These are phyloP conservation scores for Agriopis marginaria DNA, from an alignment of 2,888 invertebrate genomes.

Conservation along the genomic window DNA sequence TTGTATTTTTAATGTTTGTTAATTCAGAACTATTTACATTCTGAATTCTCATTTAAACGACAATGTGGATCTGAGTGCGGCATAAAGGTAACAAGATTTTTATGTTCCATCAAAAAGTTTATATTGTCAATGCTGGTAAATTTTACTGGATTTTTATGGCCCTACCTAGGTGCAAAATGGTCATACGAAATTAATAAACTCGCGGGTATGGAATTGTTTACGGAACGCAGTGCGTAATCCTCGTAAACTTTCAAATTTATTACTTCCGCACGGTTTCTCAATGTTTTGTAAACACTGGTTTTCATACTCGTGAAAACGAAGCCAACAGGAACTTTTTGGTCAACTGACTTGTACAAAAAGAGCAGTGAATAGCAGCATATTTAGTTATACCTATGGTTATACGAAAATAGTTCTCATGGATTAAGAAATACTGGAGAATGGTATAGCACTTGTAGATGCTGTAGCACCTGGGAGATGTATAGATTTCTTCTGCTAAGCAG, in stretches of 20 bases:
- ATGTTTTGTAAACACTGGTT: constrained; percentile 18
- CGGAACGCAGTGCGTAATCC: constrained; percentile 4
- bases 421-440: not conserved
- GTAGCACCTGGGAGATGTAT: too few species aligned
- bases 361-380: not conserved
- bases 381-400: not conserved
- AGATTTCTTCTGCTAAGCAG: too few species aligned
- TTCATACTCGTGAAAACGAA: constrained; percentile 6
- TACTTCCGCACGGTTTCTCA: constrained; percentile 12
- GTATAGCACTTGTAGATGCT: not conserved
- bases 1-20: too few species aligned
- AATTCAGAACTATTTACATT: not conserved
- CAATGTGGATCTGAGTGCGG: not conserved
- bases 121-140: constrained; percentile 1
- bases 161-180: not conserved
- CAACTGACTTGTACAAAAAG: not conserved
- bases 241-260: constrained; percentile 16
- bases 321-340: not conserved
- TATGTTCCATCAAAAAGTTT: not conserved
- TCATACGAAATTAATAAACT: not conserved
- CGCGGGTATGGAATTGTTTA: not conserved
- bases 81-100: not conserved
- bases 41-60: not conserved
- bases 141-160: not conserved
- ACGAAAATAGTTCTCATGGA: not conserved